Evolutionary conservation across 2,888 invertebrate genomes (phyloP).

Genomic region (Myathropa florea): DNA sequence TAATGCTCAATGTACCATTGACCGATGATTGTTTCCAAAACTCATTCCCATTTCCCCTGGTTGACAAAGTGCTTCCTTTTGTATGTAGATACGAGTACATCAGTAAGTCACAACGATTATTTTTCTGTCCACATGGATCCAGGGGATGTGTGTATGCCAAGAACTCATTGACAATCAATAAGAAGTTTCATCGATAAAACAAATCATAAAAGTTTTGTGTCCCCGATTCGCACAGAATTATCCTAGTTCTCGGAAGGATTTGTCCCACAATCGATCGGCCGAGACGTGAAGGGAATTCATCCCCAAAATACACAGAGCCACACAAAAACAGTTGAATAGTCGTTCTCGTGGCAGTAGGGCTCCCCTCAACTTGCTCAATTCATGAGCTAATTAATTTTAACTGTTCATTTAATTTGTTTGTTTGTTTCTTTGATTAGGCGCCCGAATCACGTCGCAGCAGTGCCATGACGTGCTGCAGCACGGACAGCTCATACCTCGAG

Average conservation of each 20-base stretch:
- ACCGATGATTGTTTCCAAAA: neutral
- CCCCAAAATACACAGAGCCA: neutral
- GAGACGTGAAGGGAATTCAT: neutral
- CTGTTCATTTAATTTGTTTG: neutral
- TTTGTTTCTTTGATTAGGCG: constrained; percentile 73
- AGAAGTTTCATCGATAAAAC: neutral
- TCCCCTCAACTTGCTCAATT: neutral
- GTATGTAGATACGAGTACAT: neutral
- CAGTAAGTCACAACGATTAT: neutral
- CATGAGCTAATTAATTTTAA: neutral
- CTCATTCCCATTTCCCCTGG: neutral
- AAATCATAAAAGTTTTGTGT: neutral
- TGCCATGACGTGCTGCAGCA: constrained; percentile 92
- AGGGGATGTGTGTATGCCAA: neutral
- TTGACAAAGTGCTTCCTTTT: neutral
- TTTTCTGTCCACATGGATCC: neutral
- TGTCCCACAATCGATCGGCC: neutral
- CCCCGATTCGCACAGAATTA: neutral
- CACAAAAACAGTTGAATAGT: neutral
- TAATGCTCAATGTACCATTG: neutral
- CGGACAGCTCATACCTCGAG: constrained; percentile 91
- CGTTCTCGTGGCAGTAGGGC: neutral
- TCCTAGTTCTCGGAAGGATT: neutral
- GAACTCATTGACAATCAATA: neutral
- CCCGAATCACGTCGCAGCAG: constrained; percentile 85